Conservation (phyloP, 2,113 vertebrate genomes). For the Athene cunicularia region DNA sequence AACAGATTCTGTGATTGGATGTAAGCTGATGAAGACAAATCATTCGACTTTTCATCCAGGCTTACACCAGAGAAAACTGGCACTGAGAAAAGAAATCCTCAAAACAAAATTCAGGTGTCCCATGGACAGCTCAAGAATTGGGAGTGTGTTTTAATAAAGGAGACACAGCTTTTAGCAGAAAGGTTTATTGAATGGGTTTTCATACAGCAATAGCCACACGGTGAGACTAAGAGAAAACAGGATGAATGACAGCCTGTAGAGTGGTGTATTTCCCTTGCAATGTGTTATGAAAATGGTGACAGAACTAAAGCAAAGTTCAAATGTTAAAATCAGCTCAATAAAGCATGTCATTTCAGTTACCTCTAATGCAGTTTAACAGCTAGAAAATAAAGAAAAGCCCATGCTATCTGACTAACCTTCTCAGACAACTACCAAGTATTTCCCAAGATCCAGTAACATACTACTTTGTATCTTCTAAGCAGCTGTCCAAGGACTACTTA, state of each 20-base stretch:
- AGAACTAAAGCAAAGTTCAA: neutral
- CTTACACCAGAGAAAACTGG: neutral
- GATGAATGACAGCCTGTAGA: neutral
- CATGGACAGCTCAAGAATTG: neutral
- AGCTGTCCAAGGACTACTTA: neutral
- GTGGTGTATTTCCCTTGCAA: neutral
- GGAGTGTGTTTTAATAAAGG: neutral
- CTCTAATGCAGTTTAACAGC: neutral
- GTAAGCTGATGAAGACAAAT: neutral
- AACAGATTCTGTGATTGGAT: neutral
- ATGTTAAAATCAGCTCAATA: neutral
- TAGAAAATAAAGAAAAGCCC: neutral
- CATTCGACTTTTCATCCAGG: neutral
- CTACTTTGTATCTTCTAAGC: neutral
- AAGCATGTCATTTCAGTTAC: neutral
- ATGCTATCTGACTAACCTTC: neutral
- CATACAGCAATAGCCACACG: accelerated
- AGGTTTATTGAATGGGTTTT: neutral
- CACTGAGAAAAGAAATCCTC: neutral
- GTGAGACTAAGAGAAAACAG: neutral
- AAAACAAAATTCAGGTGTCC: neutral
- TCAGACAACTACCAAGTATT: neutral
- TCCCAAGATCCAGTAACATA: neutral
- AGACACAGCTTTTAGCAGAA: neutral
- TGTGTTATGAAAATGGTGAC: neutral